Evolutionary conservation across 2,888 invertebrate genomes (phyloP).

Genomic region (Ceraclea dissimilis): DNA sequence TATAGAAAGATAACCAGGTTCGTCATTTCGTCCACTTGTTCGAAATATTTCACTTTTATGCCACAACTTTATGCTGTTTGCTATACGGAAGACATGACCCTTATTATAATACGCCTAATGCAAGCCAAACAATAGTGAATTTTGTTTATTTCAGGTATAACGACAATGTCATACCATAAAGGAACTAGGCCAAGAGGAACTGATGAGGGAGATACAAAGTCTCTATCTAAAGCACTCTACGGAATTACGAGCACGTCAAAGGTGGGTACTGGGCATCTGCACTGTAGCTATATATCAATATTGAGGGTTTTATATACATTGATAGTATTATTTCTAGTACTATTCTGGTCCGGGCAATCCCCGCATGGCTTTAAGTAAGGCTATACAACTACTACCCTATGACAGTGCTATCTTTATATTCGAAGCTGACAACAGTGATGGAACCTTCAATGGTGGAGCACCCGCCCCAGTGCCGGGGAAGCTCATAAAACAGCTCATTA

Average conservation of each 20-base stretch:
- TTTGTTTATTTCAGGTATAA: conserved; percentile 37
- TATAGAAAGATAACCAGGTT: too few relatives aligned
- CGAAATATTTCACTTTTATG: too few relatives aligned
- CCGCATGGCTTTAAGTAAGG: conserved; percentile 27
- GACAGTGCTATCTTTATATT: conserved; percentile 57
- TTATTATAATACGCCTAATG: too few relatives aligned
- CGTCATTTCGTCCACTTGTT: too few relatives aligned
- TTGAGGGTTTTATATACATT: too few relatives aligned
- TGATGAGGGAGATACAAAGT: conserved; percentile 28
- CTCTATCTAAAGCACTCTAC: conserved; percentile 37
- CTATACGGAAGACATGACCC: too few relatives aligned
- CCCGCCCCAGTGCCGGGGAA: conserved; percentile 33
- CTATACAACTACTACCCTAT: conserved; percentile 53
- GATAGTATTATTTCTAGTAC: conserved; percentile 10
- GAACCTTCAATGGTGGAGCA: conserved; percentile 38
- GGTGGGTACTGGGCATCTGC: too few relatives aligned
- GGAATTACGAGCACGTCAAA: conserved; percentile 41
- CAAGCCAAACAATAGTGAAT: too few relatives aligned
- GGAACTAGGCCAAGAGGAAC: conserved; percentile 29
- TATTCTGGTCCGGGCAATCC: conserved; percentile 6
- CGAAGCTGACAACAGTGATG: conserved; percentile 46
- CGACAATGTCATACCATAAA: conserved; percentile 43
- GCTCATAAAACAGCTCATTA: conserved; percentile 31
- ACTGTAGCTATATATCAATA: too few relatives aligned
- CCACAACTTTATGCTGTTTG: too few relatives aligned